These are phyloP conservation scores for Epinephelus malabaricus DNA, from an alignment of 2,797 vertebrate genomes.

Conservation along the genomic window DNA sequence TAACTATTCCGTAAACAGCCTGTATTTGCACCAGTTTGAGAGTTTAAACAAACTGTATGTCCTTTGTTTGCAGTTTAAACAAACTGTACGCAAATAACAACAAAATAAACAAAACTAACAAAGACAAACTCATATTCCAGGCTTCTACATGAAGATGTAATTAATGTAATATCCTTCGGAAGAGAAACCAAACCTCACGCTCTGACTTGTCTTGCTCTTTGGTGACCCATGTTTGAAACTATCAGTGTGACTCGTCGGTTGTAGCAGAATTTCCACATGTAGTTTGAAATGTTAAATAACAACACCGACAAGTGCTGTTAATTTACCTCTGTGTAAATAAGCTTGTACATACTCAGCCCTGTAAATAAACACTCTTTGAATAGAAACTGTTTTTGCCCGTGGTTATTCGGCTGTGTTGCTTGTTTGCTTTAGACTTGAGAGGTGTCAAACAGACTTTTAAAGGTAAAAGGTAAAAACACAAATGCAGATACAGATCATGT, in stretches of 20 bases:
- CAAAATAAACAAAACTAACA: no score
- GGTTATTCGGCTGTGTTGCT: neutral
- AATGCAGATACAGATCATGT: no score
- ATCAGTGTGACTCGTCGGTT: neutral
- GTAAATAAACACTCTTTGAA: slow-evolving; percentile 84
- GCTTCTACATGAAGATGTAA: neutral
- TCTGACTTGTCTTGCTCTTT: neutral
- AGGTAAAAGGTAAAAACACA: no score
- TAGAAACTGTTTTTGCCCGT: slow-evolving; percentile 9
- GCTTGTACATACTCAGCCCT: slow-evolving; percentile 77
- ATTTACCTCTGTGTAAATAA: slow-evolving; percentile 77
- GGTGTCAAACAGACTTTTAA: neutral
- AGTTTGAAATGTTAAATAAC: neutral
- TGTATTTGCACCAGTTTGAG: no score
- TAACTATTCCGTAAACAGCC: no score
- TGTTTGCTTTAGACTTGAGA: neutral
- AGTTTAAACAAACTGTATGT: no score
- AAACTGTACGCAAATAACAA: no score
- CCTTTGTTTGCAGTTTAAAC: no score
- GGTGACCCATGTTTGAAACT: slow-evolving; percentile 12
- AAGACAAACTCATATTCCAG: neutral
- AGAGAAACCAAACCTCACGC: neutral
- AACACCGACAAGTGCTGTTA: slow-evolving; percentile 22
- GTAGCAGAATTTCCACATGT: neutral
- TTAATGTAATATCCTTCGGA: no score